Evolutionary conservation across 2,888 invertebrate species (phyloP), one percentile per base, ranked within the genome.

Genomic region (Phanerotoma sp.): DNA sequence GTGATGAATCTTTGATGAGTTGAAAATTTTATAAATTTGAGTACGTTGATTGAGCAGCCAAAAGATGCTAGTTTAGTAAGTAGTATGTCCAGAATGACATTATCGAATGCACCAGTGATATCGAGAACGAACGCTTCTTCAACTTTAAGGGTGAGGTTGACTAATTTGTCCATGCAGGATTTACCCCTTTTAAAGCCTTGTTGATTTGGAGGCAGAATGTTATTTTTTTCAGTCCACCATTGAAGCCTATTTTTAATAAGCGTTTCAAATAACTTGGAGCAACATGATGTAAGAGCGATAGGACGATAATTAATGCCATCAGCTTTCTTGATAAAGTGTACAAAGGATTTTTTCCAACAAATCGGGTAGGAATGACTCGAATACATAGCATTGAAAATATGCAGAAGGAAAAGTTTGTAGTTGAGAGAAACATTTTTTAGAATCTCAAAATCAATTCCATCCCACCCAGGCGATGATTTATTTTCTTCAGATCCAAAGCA

Each of bases 191-290:
- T 41, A 32, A 65, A 63, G 0, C 62, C 63, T 6, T 40, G 33
- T 51, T 62, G 57, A 33, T 30, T 40, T 3, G n/a, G 9, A 6
- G 60, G 58, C 1, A 64, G n/a, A 1, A 61, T 6, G 9, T 58
- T 40, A 0, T 62, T 53, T 5, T 41, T n/a, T 41, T 66, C 62
- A 5, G 46, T 11, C 56, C 57, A 58, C 60, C 57, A 56, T 15
- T 52, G 47, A 22, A 61, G 37, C 20, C 58, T 37, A 18, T 54
- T 60, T 53, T 62, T 64, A 3, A 61, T 10, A 13, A 65, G 50
- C 2, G 57, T 41, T 57, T 65, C 59, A 30, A 60, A 57, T 1
- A 63, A 32, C 58, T 65, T 65, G 15, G 54, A 51, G 5, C 56
- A 15, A 13, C 61, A 63, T 5, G 61, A 63, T 0, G 60, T 49